A percentile compares a stretch with the other conserved stretches of the same genome.
Conservation (phyloP, 2,797 vertebrate species). For the Chloroceryle amazona region DNA sequence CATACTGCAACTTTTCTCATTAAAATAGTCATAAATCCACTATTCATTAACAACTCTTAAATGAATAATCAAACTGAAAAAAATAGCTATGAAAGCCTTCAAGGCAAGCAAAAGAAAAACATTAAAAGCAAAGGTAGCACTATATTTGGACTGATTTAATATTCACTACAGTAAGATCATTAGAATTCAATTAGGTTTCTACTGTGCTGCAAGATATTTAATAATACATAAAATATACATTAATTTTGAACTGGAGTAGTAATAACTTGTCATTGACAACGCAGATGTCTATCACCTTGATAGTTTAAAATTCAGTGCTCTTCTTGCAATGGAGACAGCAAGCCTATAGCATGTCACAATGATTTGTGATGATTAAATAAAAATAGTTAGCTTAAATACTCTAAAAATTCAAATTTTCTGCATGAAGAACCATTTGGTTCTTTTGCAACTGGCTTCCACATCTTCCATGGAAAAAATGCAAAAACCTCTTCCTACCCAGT, state of each 20-base stretch:
- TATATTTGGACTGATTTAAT: not conserved
- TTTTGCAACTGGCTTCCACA: not conserved
- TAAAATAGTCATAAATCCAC: no score
- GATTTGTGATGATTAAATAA: not conserved
- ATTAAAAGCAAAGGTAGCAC: not conserved
- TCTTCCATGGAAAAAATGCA: not conserved
- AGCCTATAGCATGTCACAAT: not conserved
- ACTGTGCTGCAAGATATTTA: not conserved
- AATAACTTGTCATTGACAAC: not conserved
- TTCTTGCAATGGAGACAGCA: not conserved
- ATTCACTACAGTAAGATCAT: not conserved
- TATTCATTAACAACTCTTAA: not conserved
- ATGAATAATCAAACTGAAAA: not conserved
- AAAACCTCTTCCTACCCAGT: not conserved
- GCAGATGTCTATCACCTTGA: not conserved
- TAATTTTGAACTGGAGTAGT: not conserved
- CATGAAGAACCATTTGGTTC: not conserved
- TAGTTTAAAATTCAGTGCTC: not conserved
- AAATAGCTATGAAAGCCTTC: not conserved
- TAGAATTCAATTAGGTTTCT: not conserved
- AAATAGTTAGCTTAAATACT: not conserved
- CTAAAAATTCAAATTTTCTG: not conserved
- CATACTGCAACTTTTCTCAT: not conserved
- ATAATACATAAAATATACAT: not conserved
- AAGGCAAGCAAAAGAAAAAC: not conserved